Conservation (phyloP, 1,140 invertebrate genomes). For the Hylaeus anthracinus region DNA sequence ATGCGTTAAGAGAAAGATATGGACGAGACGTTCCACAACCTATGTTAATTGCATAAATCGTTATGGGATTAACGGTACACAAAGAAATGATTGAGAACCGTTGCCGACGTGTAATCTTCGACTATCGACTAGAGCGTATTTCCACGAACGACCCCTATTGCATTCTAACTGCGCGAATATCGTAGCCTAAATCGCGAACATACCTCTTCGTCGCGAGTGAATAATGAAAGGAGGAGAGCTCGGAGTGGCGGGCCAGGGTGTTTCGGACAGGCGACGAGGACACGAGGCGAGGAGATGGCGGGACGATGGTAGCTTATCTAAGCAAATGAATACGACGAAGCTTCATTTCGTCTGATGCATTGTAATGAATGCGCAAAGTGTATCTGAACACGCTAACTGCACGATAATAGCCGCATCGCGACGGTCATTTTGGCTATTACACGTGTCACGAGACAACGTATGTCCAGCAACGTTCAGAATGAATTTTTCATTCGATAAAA, state of each 20-base stretch:
- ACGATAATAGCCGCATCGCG: conserved; percentile 42
- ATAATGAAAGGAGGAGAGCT: conserved; percentile 56
- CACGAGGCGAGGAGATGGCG: conserved; percentile 48
- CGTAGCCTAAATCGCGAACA: conserved; percentile 62
- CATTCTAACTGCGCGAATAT: conserved; percentile 36
- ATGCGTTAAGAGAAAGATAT: no score
- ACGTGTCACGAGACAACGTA: conserved; percentile 27
- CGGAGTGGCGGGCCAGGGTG: conserved; percentile 12
- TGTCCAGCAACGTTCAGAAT: background rate
- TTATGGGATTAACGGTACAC: no score
- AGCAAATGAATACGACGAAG: conserved; percentile 72
- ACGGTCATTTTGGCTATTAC: conserved; percentile 34
- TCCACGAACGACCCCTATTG: conserved; percentile 29
- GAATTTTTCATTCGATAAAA: background rate
- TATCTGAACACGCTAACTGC: conserved; percentile 68
- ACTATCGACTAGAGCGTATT: background rate
- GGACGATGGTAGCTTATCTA: conserved; percentile 71
- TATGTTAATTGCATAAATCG: no score
- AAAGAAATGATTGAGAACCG: no score
- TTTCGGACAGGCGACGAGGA: conserved; percentile 35
- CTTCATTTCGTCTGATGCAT: conserved; percentile 73
- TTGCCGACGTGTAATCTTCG: background rate
- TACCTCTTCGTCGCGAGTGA: conserved; percentile 65
- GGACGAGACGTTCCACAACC: no score
- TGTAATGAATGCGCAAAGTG: conserved; percentile 71